These are phyloP conservation scores for Acrocera orbiculus DNA, from an alignment of 2,888 invertebrate genomes.

Conservation along the genomic window DNA sequence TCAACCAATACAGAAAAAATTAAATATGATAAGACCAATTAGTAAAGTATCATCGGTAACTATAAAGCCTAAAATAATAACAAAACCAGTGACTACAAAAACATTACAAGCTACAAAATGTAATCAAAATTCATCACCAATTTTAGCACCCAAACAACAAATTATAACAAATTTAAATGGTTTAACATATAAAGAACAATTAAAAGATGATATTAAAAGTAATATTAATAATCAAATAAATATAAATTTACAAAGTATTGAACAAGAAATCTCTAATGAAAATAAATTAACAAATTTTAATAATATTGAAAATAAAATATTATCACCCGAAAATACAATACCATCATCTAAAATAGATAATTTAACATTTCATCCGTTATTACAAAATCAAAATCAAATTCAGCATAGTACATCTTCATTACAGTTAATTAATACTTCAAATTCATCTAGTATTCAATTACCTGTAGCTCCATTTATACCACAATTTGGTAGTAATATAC, in stretches of 20 bases:
- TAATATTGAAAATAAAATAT: no score
- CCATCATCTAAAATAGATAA: no score
- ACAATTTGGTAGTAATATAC: constrained; percentile 43
- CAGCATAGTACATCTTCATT: no score
- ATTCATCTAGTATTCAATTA: constrained; percentile 35
- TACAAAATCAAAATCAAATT: no score
- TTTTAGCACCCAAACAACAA: constrained; percentile 27
- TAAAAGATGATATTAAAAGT: no score
- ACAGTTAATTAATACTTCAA: constrained; percentile 7
- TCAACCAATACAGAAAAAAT: constrained; percentile 11
- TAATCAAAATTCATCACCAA: constrained; percentile 17
- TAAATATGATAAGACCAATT: constrained; percentile 10
- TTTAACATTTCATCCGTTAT: no score
- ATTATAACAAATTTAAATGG: background rate
- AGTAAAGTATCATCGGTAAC: constrained; percentile 9
- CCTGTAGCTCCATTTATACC: constrained; percentile 38
- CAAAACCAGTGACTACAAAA: constrained; percentile 9
- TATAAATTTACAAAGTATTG: no score
- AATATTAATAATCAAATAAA: constrained; percentile 5
- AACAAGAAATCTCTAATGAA: no score
- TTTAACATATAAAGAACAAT: no score
- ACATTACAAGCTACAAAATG: constrained; percentile 17
- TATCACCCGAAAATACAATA: no score
- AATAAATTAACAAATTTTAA: no score
- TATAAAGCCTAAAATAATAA: constrained; percentile 12